Percentiles rank a stretch among this genome's conserved stretches.
phyloP scores from a whole-genome alignment of 2,113 vertebrate genomes.

The Sphaerodactylus townsendi region DNA sequence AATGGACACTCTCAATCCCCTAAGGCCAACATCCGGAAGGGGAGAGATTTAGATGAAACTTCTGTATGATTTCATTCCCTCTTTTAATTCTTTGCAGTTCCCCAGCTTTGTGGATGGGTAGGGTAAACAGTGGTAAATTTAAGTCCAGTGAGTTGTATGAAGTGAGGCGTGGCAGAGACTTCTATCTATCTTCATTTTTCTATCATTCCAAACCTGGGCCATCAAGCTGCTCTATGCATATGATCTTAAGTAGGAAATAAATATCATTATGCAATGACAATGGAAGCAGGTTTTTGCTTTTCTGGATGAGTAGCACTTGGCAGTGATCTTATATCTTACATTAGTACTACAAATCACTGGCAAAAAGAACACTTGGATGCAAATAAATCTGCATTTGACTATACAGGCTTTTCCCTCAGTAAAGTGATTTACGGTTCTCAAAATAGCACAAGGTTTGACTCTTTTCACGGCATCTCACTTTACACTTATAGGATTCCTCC shows the following conservation, averaged over 20 bases:
- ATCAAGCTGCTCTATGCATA: neutral
- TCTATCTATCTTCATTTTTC: neutral
- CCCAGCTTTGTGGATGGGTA: no score
- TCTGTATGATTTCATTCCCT: no score
- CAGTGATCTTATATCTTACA: neutral
- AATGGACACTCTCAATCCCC: no score
- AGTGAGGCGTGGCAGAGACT: neutral
- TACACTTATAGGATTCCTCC: neutral
- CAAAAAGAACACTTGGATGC: neutral
- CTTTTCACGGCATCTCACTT: neutral
- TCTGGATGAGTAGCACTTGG: neutral
- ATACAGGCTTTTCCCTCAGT: neutral
- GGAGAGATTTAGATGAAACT: no score
- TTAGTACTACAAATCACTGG: neutral
- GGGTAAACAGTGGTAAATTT: no score
- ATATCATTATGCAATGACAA: neutral
- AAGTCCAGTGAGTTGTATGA: no score
- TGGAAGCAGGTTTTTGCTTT: neutral
- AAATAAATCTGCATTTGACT: neutral
- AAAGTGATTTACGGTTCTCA: neutral
- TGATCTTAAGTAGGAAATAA: neutral
- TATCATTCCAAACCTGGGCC: neutral
- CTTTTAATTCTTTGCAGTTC: no score
- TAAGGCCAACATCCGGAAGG: no score
- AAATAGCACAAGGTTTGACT: neutral